Evolutionary conservation across 2,888 invertebrate species (phyloP).

Genomic region (Cheilosia pagana): DNA sequence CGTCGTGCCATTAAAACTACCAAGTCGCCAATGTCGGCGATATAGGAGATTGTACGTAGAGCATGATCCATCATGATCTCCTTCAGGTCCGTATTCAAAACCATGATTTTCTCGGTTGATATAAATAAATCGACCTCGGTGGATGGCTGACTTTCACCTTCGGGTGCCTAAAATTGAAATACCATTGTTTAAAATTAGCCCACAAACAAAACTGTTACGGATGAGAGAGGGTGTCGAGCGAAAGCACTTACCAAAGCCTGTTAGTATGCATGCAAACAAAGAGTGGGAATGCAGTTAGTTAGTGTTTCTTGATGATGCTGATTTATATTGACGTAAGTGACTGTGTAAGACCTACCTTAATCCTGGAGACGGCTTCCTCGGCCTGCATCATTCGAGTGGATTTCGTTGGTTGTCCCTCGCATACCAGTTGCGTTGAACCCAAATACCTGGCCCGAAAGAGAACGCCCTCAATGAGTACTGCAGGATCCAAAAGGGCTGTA

Average conservation of each 20-base stretch:
- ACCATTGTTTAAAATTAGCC: neutral
- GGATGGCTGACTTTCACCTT: slow-evolving; percentile 98
- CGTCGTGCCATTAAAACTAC: slow-evolving; percentile 99
- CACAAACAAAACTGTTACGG: too few relatives aligned
- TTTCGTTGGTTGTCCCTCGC: slow-evolving; percentile 99
- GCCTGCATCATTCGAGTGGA: slow-evolving; percentile 99
- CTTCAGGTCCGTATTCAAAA: slow-evolving; percentile 98
- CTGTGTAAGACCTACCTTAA: slow-evolving; percentile 90
- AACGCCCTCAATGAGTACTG: slow-evolving; percentile 99
- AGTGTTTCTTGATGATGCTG: slow-evolving; percentile 26
- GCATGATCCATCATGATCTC: slow-evolving; percentile 99
- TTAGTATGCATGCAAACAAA: slow-evolving; percentile 70
- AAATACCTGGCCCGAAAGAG: slow-evolving; percentile 98
- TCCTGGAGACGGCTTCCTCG: slow-evolving; percentile 99
- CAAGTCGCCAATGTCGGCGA: slow-evolving; percentile 99
- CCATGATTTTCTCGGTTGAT: slow-evolving; percentile 99
- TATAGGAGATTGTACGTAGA: slow-evolving; percentile 98
- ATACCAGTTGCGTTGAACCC: slow-evolving; percentile 98
- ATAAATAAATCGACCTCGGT: slow-evolving; percentile 99
- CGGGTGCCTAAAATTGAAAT: slow-evolving; percentile 90
- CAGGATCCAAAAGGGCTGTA: slow-evolving; percentile 84
- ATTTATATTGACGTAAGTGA: slow-evolving; percentile 4
- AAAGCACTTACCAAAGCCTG: slow-evolving; percentile 80
- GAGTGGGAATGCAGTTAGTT: slow-evolving; percentile 62
- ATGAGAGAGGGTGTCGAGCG: slow-evolving; percentile 2